Percentiles rank a stretch among this genome's conserved stretches.
Evolutionary conservation across 2,888 invertebrate genomes (phyloP).

Genomic region (Archips xylosteana): DNA sequence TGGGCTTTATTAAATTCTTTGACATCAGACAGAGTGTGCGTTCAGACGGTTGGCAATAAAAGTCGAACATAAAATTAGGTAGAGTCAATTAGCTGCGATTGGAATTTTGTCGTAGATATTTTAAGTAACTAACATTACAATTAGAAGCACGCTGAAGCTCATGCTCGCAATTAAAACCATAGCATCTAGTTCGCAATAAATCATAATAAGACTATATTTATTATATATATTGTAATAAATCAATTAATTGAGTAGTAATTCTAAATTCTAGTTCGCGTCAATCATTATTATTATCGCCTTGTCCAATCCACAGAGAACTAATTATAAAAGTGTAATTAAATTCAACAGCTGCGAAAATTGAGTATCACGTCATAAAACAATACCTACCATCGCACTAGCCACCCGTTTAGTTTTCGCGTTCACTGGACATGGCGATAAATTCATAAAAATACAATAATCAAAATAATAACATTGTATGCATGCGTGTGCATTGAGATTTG

Average conservation of each 20-base stretch:
- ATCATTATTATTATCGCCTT: conserved; percentile 34
- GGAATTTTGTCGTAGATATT: conserved; percentile 21
- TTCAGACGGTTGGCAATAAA: conserved; percentile 7
- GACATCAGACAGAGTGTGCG: conserved; percentile 40
- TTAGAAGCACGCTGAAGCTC: conserved; percentile 28
- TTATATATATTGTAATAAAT: conserved; percentile 37
- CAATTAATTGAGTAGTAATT: conserved; percentile 38
- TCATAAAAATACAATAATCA: conserved; percentile 34
- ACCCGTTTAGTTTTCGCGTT: conserved; percentile 2
- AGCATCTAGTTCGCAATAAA: conserved; percentile 40
- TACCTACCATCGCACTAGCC: conserved; percentile 5
- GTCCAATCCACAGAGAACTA: conserved; percentile 31
- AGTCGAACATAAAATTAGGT: conserved; percentile 4
- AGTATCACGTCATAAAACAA: conserved; percentile 15
- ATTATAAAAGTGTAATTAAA: conserved; percentile 14
- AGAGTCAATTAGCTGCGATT: conserved; percentile 30
- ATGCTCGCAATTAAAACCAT: conserved; percentile 33
- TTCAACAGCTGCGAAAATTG: conserved; percentile 16
- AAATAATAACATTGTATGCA: conserved; percentile 39
- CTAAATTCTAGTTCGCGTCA: conserved; percentile 40
- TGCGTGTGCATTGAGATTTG: conserved; percentile 42
- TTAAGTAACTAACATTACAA: conserved; percentile 38
- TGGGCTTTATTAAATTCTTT: conserved; percentile 11
- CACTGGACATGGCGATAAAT: conserved; percentile 28
- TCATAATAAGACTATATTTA: conserved; percentile 35